These are phyloP conservation scores for Beris chalybata DNA, from an alignment of 2,888 invertebrate species.

Conservation along the genomic window DNA sequence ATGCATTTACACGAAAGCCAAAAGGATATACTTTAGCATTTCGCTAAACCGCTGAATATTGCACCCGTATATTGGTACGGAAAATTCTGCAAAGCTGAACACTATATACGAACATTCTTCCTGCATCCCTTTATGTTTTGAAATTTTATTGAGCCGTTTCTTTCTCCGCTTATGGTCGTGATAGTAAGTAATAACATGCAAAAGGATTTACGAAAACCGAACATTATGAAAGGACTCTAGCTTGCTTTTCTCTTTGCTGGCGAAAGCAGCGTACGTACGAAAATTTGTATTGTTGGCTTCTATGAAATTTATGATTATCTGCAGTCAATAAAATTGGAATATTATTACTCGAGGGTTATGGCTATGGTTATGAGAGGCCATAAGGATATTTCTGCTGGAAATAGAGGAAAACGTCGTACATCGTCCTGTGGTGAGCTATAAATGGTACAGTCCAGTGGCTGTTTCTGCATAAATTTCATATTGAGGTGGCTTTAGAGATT, in stretches of 20 bases:
- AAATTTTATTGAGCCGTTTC: conserved; percentile 25
- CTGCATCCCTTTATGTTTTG: too few species aligned
- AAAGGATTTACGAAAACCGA: conserved; percentile 33
- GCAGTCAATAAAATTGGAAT: conserved; percentile 39
- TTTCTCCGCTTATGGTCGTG: conserved; percentile 25
- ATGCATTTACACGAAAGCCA: conserved; percentile 1
- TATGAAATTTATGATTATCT: conserved; percentile 38
- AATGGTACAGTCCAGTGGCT: conserved; percentile 15
- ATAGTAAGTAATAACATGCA: conserved; percentile 29
- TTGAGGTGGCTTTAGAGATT: conserved; percentile 37
- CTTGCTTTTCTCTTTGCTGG: too few species aligned
- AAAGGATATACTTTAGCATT: not conserved
- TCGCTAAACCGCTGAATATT: not conserved
- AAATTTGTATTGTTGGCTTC: conserved; percentile 37
- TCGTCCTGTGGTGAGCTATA: not conserved
- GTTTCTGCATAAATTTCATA: conserved; percentile 36
- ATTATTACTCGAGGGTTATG: conserved; percentile 37
- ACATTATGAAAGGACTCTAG: conserved; percentile 30
- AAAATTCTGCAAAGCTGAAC: not conserved
- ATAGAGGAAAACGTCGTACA: conserved; percentile 16
- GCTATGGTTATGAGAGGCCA: conserved; percentile 36
- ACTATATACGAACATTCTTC: not conserved
- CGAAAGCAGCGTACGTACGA: conserved; percentile 7
- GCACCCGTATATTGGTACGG: not conserved
- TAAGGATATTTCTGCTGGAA: conserved; percentile 21